A percentile compares a stretch with the other conserved stretches of the same genome.
Evolutionary conservation across 2,113 vertebrate genomes (phyloP).

Genomic region (Otus sunia): DNA sequence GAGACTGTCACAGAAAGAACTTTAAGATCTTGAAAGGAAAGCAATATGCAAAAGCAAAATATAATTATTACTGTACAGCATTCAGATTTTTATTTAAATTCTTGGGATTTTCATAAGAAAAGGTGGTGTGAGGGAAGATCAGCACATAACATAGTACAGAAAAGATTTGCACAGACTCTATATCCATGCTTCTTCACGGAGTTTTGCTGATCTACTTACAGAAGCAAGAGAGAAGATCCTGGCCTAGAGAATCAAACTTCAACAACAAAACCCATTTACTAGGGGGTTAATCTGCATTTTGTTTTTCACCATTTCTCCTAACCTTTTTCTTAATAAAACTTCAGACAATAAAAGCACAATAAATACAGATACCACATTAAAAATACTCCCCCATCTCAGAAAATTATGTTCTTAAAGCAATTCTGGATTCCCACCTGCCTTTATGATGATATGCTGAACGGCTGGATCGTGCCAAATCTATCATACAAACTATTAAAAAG

Average conservation of each 20-base stretch:
- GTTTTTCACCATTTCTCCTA: background rate
- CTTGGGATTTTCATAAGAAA: background rate
- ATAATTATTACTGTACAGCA: background rate
- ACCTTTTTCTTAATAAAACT: background rate
- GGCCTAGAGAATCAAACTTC: background rate
- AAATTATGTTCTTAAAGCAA: slow-evolving; percentile 17
- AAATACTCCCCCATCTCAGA: background rate
- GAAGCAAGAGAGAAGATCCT: background rate
- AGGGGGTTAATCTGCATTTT: background rate
- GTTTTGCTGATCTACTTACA: background rate
- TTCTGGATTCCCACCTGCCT: slow-evolving; percentile 13
- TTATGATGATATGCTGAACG: background rate
- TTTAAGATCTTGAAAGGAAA: background rate
- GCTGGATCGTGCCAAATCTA: background rate
- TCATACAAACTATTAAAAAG: slow-evolving; percentile 17
- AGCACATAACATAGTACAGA: background rate
- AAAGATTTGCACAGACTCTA: background rate
- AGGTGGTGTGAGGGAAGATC: background rate
- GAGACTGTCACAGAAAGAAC: background rate
- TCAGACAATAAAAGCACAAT: background rate
- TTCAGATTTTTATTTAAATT: background rate
- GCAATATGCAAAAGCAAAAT: background rate
- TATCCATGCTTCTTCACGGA: background rate
- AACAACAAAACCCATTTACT: background rate
- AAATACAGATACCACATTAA: background rate